phyloP scores from a whole-genome alignment of 2,113 vertebrate species.

The Pardalotus punctatus region DNA sequence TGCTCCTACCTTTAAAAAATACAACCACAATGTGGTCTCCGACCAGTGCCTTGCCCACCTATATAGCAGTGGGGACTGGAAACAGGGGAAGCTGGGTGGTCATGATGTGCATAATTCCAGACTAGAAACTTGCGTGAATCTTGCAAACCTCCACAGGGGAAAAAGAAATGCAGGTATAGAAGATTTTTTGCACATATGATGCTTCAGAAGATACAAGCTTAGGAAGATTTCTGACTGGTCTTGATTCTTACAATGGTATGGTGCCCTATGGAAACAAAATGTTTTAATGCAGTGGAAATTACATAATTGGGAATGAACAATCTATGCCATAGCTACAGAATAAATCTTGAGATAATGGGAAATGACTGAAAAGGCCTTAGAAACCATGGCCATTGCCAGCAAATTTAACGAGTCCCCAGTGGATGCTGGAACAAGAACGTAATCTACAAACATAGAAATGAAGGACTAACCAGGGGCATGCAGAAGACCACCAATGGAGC shows the following conservation, averaged over 20 bases:
- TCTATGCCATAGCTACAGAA: neutral
- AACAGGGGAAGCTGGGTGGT: neutral
- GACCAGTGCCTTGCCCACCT: neutral
- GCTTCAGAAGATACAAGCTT: neutral
- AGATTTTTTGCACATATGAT: neutral
- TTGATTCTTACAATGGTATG: neutral
- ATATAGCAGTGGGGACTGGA: neutral
- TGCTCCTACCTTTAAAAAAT: neutral
- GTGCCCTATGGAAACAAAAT: neutral
- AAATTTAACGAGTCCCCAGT: neutral
- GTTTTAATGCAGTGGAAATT: neutral
- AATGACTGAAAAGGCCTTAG: neutral
- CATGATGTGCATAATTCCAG: neutral
- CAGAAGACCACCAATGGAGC: neutral
- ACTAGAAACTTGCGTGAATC: neutral
- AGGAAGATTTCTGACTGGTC: neutral
- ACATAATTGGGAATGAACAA: neutral
- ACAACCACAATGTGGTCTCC: rapidly evolving
- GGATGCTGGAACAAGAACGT: neutral
- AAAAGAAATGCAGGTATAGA: neutral
- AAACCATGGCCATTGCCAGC: neutral
- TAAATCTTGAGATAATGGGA: neutral
- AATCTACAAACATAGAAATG: neutral
- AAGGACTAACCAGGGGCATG: neutral
- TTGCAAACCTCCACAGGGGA: neutral